Evolutionary conservation across 2,888 invertebrate genomes (phyloP), one percentile per base, ranked within the genome.

Genomic region (Arge pagana): DNA sequence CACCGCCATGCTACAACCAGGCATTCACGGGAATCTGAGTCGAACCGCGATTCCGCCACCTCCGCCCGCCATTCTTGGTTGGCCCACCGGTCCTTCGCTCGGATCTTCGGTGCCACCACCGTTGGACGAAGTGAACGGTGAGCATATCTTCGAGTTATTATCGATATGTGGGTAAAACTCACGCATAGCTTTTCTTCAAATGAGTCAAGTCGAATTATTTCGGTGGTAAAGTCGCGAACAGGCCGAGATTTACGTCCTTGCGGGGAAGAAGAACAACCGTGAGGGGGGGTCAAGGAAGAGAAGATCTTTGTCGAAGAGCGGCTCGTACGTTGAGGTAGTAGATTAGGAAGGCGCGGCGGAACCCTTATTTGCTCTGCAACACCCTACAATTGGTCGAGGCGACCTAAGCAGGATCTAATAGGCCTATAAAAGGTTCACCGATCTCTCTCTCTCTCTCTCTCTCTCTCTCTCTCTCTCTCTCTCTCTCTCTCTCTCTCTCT

Each of bases 341-440:
- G n/a, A n/a, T n/a, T n/a, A n/a, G n/a, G n/a, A n/a, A n/a, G n/a
- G n/a, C 2, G 8, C 18, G 18, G 18, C 7, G 64, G 61, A 62
- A 64, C 70, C 72, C 70, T 73, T 76, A 74, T 76, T 76, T 74
- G 72, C 74, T 73, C n/a, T n/a, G n/a, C 70, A 74, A 68, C 71
- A 73, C 69, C 70, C 72, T 74, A 68, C 72, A 73, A 74, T 73
- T 74, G 74, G 73, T 64, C 66, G 64, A 65, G 58, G 60, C 62
- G 59, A 60, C 57, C 68, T 75, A 75, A 75, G 71, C 74, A 74
- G 72, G 71, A 74, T 75, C 74, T 75, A 75, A 75, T 74, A 68
- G 74, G 66, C 65, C 69, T 72, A 70, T 74, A 73, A 74, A 74
- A 70, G 69, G 70, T 71, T 66, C 65, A 68, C 61, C 63, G 61